These are phyloP conservation scores for Acholoe squamosa DNA, from an alignment of 2,888 invertebrate species.

Conservation along the genomic window DNA sequence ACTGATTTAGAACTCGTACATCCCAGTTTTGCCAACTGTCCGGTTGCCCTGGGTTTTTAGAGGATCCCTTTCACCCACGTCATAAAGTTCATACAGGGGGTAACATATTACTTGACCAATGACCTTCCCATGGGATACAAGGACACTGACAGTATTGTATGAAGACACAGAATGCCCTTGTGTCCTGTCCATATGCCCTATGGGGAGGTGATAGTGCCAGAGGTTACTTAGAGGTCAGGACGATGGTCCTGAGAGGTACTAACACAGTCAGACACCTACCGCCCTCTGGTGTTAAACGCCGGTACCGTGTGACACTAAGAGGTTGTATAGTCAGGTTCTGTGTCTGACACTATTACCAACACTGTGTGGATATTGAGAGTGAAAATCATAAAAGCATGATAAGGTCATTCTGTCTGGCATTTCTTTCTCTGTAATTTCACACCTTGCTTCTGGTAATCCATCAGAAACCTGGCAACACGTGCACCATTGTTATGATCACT, in stretches of 20 bases:
- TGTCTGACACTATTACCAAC: not conserved
- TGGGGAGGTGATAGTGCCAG: not conserved
- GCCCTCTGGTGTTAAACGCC: not conserved
- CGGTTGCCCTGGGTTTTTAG: too few relatives aligned
- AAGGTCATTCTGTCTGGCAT: too few relatives aligned
- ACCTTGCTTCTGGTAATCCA: too few relatives aligned
- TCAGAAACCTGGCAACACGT: too few relatives aligned
- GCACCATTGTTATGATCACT: too few relatives aligned
- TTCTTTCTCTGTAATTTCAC: too few relatives aligned
- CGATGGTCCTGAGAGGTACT: not conserved
- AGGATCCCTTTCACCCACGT: not conserved
- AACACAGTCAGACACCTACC: not conserved
- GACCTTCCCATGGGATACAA: not conserved
- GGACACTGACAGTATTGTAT: not conserved
- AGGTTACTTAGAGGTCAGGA: not conserved
- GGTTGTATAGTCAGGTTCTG: not conserved
- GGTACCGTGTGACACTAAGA: not conserved
- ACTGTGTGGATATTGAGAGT: too few relatives aligned
- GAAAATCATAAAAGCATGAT: too few relatives aligned
- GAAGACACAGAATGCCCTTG: not conserved
- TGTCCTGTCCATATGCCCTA: not conserved
- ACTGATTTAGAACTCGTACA: not conserved
- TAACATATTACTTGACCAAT: conserved; percentile 1
- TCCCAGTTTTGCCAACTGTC: not conserved
- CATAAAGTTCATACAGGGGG: not conserved